A percentile compares a stretch with the other conserved stretches of the same genome.
Conservation (phyloP, 2,113 vertebrate species). For the Helogale parvula region DNA sequence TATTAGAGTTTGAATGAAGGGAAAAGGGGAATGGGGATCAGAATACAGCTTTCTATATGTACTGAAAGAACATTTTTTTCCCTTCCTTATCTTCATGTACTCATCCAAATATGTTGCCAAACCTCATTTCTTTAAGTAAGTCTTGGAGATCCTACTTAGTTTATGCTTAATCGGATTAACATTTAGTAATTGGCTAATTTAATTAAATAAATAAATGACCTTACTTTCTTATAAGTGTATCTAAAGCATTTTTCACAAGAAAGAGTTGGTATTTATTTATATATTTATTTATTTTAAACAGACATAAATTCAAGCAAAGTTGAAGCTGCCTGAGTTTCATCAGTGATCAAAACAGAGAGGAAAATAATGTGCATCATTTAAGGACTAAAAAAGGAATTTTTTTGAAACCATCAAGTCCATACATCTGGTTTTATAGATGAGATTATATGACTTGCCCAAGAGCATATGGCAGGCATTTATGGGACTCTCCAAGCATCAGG, state of each 20-base stretch:
- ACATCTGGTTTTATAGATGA: not conserved
- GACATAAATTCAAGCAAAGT: not conserved
- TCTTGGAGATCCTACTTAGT: not conserved
- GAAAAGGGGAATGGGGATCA: not conserved
- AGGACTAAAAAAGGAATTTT: not conserved
- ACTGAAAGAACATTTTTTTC: not conserved
- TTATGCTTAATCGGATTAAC: not conserved
- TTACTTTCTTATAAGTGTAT: not conserved
- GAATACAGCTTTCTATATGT: not conserved
- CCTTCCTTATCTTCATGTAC: not conserved
- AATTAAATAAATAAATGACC: not conserved
- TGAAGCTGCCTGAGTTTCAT: not conserved
- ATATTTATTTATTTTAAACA: not conserved
- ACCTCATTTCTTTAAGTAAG: not conserved
- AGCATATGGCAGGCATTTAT: not conserved
- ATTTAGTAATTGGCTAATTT: not conserved
- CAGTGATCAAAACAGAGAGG: not conserved
- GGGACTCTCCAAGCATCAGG: not conserved
- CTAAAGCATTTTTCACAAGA: not conserved
- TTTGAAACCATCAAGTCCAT: not conserved
- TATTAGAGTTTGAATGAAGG: not conserved
- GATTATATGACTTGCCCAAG: not conserved
- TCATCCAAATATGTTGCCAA: not conserved
- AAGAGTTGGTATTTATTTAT: not conserved
- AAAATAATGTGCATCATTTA: not conserved